A percentile compares a stretch with the other conserved stretches of the same genome.
phyloP scores from a whole-genome alignment of 1,140 invertebrate genomes.

The Apis mellifera region Amel_HAv3.1 CM009942.2:11314001-11314500 shows the following conservation, averaged over 20 bases:
- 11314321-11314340: neutral
- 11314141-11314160: neutral
- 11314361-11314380: neutral
- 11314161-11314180: neutral
- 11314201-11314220: neutral
- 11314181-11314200: neutral
- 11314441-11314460: too few species aligned
- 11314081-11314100: neutral
- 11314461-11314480: neutral
- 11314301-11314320: too few species aligned
- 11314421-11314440: neutral
- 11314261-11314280: too few species aligned
- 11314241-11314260: too few species aligned
- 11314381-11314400: neutral
- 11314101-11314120: neutral
- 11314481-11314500: neutral
- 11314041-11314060: neutral
- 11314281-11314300: too few species aligned
- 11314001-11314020: too few species aligned
- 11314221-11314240: neutral
- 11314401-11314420: neutral
- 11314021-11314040: too few species aligned
- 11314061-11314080: neutral
- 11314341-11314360: neutral
- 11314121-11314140: conserved; percentile 6